These are phyloP conservation scores for Myopa tessellatipennis DNA, from an alignment of 2,888 invertebrate species.

Conservation along the genomic window DNA sequence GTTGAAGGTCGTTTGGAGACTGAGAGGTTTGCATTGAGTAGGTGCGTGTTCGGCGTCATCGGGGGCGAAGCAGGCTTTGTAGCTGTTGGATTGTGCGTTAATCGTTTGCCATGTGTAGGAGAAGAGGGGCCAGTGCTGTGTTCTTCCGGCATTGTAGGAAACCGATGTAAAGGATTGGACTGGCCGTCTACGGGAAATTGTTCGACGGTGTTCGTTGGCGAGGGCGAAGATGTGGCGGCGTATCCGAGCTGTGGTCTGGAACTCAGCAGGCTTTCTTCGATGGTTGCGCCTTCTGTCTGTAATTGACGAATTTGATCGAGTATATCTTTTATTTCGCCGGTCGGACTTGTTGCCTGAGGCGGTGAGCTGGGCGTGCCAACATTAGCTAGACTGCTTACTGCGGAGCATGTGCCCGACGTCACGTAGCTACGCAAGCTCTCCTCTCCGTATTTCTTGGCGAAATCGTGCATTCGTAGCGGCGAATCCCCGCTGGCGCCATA, in stretches of 20 bases:
- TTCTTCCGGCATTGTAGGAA: conserved; percentile 49
- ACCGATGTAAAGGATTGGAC: conserved; percentile 42
- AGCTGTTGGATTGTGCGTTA: conserved; percentile 4
- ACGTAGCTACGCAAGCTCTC: conserved; percentile 63
- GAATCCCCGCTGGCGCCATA: conserved; percentile 51
- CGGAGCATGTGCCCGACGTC: conserved; percentile 73
- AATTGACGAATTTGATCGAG: conserved; percentile 79
- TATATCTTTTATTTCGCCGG: conserved; percentile 78
- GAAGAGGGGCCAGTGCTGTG: not conserved
- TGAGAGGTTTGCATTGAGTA: conserved; percentile 42
- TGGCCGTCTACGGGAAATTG: conserved; percentile 37
- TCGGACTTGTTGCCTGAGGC: conserved; percentile 85
- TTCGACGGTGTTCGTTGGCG: conserved; percentile 37
- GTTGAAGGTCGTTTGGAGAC: conserved; percentile 58
- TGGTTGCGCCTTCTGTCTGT: conserved; percentile 65
- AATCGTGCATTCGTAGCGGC: conserved; percentile 49
- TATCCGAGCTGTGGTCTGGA: conserved; percentile 56
- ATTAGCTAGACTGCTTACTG: conserved; percentile 77
- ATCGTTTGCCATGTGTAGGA: conserved; percentile 30
- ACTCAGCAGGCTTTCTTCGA: conserved; percentile 58
- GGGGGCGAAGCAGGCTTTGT: conserved; percentile 32
- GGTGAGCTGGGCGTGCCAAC: conserved; percentile 79
- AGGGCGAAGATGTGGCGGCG: conserved; percentile 56
- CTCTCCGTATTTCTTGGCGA: conserved; percentile 56
- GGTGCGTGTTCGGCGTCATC: conserved; percentile 34